These are phyloP conservation scores for Mesaphorura yosii DNA, from an alignment of 1,140 invertebrate species.

Conservation along the genomic window DNA sequence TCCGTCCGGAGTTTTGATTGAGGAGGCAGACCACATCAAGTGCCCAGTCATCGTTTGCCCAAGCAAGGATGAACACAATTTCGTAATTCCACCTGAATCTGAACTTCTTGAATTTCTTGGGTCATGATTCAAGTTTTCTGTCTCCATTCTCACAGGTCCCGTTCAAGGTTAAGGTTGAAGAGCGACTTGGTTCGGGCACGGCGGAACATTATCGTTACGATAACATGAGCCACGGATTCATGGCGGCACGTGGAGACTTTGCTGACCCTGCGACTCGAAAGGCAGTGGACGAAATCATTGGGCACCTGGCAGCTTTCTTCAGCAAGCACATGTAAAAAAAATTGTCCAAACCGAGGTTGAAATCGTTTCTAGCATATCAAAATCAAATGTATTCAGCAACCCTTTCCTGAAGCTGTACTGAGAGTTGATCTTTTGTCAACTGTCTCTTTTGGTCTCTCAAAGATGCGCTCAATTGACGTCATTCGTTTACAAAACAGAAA, in stretches of 20 bases:
- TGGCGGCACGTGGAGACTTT: slow-evolving; percentile 21
- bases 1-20: slow-evolving; percentile 14
- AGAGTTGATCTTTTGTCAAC: no score
- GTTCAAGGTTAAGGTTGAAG: slow-evolving; percentile 2
- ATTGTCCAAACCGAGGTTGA: no score
- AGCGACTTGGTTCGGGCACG: slow-evolving; percentile 4
- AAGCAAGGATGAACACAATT: slow-evolving; percentile 19
- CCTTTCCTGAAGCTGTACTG: no score
- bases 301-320: slow-evolving; percentile 5
- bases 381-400: no score
- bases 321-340: background rate
- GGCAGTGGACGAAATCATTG: slow-evolving; percentile 24
- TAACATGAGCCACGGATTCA: slow-evolving; percentile 27
- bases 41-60: slow-evolving; percentile 21
- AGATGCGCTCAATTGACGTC: no score
- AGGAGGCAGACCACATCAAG: slow-evolving; percentile 13
- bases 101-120: no score
- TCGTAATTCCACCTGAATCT: slow-evolving; percentile 18
- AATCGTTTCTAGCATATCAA: no score
- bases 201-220: slow-evolving; percentile 18
- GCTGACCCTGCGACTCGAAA: slow-evolving; percentile 7
- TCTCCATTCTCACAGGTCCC: slow-evolving; percentile 8
- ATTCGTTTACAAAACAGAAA: no score
- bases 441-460: no score
- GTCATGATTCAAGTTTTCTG: no score